Percentiles rank a stretch among this genome's conserved stretches.
phyloP scores from a whole-genome alignment of 1,140 invertebrate species.

The Bombus difficillimus region DNA sequence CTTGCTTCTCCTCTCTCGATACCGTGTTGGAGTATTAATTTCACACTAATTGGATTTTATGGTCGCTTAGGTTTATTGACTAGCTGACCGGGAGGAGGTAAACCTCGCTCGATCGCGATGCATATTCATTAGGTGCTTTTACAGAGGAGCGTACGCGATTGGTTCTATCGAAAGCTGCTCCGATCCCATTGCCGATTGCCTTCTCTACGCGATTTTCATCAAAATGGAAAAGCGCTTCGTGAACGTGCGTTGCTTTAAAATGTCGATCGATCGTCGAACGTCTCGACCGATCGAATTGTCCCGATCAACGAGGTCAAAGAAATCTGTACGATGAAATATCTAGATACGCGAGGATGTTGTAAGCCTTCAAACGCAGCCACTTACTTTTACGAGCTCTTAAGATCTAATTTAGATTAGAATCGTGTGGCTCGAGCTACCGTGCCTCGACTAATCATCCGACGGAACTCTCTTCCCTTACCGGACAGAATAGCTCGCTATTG shows the following conservation, averaged over 20 bases:
- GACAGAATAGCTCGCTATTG: slow-evolving; percentile 8
- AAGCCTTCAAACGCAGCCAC: slow-evolving; percentile 54
- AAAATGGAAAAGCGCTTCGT: neutral
- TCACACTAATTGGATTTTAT: slow-evolving; percentile 82
- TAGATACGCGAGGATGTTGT: slow-evolving; percentile 45
- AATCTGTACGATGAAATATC: slow-evolving; percentile 49
- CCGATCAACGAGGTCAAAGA: slow-evolving; percentile 6
- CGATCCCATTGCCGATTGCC: neutral
- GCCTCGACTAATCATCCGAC: slow-evolving; percentile 49
- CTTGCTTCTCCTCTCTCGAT: neutral
- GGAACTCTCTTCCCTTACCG: slow-evolving; percentile 5
- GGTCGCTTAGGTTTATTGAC: slow-evolving; percentile 79
- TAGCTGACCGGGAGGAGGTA: slow-evolving; percentile 54
- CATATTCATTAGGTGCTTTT: slow-evolving; percentile 75
- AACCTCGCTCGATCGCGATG: slow-evolving; percentile 65
- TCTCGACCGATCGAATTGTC: slow-evolving; percentile 4
- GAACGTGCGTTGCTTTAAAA: neutral
- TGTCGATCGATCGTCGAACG: no score
- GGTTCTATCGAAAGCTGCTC: slow-evolving; percentile 30
- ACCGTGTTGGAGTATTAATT: slow-evolving; percentile 75
- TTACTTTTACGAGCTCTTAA: slow-evolving; percentile 70
- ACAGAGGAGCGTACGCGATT: slow-evolving; percentile 44
- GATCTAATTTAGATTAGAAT: slow-evolving; percentile 73
- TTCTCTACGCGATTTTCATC: slow-evolving; percentile 6
- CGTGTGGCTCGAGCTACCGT: slow-evolving; percentile 64